Conservation (phyloP, 2,113 vertebrate species). For the Azemiops feae region DNA sequence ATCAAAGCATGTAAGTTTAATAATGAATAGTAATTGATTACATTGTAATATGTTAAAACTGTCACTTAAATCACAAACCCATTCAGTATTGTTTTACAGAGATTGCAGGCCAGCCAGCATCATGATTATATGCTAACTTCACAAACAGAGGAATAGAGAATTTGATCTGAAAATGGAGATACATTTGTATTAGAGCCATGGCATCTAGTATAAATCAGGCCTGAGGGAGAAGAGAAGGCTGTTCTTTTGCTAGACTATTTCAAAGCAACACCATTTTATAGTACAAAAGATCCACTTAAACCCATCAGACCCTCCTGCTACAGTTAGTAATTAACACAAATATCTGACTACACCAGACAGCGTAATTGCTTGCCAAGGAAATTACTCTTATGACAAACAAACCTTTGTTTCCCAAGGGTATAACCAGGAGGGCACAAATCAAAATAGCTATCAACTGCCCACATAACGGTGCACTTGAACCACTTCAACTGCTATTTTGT, state of each 20-base stretch:
- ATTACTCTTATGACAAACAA: constrained; percentile 33
- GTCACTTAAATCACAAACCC: background rate
- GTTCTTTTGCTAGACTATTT: background rate
- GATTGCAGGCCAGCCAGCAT: background rate
- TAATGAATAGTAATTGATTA: background rate
- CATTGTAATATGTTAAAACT: background rate
- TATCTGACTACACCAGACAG: constrained; percentile 28
- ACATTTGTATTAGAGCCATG: background rate
- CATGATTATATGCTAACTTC: background rate
- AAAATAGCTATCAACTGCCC: constrained; percentile 41
- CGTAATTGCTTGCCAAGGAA: constrained; percentile 45
- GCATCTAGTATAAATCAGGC: background rate
- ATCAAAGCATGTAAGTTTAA: background rate
- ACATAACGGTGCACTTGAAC: background rate
- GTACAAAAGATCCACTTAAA: background rate
- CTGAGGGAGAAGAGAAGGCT: background rate
- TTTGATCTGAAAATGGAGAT: background rate
- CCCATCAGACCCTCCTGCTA: constrained; percentile 35
- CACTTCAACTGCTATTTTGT: background rate
- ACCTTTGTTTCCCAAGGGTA: constrained; percentile 28
- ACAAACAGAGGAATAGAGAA: background rate
- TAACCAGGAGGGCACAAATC: constrained; percentile 12
- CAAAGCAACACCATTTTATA: constrained; percentile 12
- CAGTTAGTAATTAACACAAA: constrained; percentile 36
- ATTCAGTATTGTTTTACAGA: background rate